phyloP scores from a whole-genome alignment of 2,888 invertebrate genomes.

The Maniola hyperantus region DNA sequence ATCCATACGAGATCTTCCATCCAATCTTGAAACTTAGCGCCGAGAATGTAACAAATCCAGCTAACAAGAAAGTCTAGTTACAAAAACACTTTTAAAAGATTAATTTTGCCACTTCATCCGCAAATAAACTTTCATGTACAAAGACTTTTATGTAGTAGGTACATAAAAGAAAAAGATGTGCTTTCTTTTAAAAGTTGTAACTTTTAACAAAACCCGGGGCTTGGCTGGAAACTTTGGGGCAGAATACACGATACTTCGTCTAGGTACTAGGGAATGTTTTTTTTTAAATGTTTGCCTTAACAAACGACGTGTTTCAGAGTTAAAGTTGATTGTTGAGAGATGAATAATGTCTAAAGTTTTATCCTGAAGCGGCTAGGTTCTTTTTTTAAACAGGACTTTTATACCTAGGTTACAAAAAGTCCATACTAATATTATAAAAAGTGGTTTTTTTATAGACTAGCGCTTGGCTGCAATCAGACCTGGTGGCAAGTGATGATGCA shows the following conservation, averaged over 20 bases:
- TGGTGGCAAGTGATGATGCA: too few species aligned
- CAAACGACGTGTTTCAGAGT: constrained; percentile 13
- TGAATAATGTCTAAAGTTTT: constrained; percentile 3
- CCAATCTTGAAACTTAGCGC: background rate
- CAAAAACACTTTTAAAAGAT: constrained; percentile 1
- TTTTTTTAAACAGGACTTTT: background rate
- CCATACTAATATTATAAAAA: too few species aligned
- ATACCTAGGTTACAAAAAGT: too few species aligned
- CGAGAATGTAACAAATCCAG: background rate
- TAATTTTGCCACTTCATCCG: constrained; percentile 6
- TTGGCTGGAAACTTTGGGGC: constrained; percentile 42
- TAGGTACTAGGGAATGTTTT: constrained; percentile 4
- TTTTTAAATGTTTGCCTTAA: constrained; percentile 15
- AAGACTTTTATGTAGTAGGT: constrained; percentile 32
- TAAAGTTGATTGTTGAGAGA: constrained; percentile 9
- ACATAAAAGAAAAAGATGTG: constrained; percentile 49
- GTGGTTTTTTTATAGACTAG: too few species aligned
- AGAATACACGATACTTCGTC: constrained; percentile 18
- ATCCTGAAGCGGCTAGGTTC: background rate
- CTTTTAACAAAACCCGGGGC: constrained; percentile 47
- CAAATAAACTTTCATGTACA: constrained; percentile 21
- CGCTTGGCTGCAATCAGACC: too few species aligned
- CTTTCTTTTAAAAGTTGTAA: constrained; percentile 54
- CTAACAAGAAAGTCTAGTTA: background rate
- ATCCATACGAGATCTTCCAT: background rate